Evolutionary conservation across 2,113 vertebrate genomes (phyloP), one percentile per base, ranked within the genome.

Genomic region (Camelus bactrianus): DNA sequence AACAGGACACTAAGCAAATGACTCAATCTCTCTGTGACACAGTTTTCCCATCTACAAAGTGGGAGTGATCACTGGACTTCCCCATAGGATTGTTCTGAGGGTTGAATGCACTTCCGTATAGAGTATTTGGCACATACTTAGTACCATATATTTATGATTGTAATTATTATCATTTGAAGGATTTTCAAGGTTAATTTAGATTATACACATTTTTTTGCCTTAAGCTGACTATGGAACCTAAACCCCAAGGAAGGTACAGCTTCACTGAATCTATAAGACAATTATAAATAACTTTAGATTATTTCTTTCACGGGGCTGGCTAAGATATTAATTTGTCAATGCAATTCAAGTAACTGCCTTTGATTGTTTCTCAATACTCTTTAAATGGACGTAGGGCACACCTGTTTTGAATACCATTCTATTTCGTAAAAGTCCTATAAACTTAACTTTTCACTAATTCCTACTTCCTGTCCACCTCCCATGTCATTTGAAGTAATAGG

Each of bases 241-340:
- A 89, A 46, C 58, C 2, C 8, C 48, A n/a, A 79, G 6, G 12
- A 69, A 64, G 11, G 11, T 67, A 67, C 9, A 65, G 9, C 26
- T 35, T 76, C 32, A 8, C 14, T 32, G 20, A 94, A 46, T 92
- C 30, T 92, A 15, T 42, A 26, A 35, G 5, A n/a, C 83, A 67
- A 48, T 93, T 81, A 86, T 13, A 72, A 67, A 65, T 20, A 67
- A 70, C 64, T 96, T 94, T 88, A 58, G 30, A 14, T 67, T 9
- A 20, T 81, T 83, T 48, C 30, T 46, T 91, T 70, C 11, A 46
- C 42, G 35, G 17, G 6, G n/a, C 32, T 79, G 22, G 15, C 20
- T 77, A 87, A 84, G 64, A 46, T 11, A 65, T 20, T 6, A 72
- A 52, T 76, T 86, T 70, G 32, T 89, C 42, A 56, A 38, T 28